Evolutionary conservation across 2,888 invertebrate genomes (phyloP), one percentile per base, ranked within the genome.

Genomic region (Nomada ferruginata): DNA sequence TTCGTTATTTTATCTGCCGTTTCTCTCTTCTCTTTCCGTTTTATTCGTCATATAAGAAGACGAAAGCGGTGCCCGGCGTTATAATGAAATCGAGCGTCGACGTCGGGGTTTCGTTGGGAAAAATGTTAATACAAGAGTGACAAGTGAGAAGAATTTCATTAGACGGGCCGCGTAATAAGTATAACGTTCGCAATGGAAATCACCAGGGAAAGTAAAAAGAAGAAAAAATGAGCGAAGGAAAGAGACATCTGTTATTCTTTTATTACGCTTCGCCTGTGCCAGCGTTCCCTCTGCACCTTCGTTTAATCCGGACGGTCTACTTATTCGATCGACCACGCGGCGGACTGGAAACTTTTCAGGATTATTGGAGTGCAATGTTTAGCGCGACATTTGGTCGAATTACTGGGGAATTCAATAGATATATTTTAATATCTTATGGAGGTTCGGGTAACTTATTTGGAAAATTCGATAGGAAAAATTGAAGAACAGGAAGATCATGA

Each of bases 91-190:
- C 78, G 64, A 29, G 65, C 55, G 18, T 5, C n/a, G 63, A 26
- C 5, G 57, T 20, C 20, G 36, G 13, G 60, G 11, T 72, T 78
- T 52, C 80, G 72, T 53, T 50, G 71, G 44, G 57, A 64, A 36
- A 80, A 78, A 78, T 78, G 78, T 80, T 80, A 80, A 80, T 80
- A 72, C 78, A 72, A 72, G 72, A 78, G 68, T 70, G 72, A 76
- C 64, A 78, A 80, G 78, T 73, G 72, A 78, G 80, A 80, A 78
- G 80, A 80, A 80, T 80, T 80, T 80, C 80, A 80, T 80, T 78
- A 78, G 72, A 53, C 63, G 68, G 66, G 20, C 50, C 44, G 52
- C 11, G 78, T 78, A 78, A 78, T 80, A 78, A 73, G 72, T 77
- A 80, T 57, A 80, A 73, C 47, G 63, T 57, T 57, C 60, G 71